phyloP scores from a whole-genome alignment of 1,140 invertebrate genomes.

The Drosophila virilis region DNA sequence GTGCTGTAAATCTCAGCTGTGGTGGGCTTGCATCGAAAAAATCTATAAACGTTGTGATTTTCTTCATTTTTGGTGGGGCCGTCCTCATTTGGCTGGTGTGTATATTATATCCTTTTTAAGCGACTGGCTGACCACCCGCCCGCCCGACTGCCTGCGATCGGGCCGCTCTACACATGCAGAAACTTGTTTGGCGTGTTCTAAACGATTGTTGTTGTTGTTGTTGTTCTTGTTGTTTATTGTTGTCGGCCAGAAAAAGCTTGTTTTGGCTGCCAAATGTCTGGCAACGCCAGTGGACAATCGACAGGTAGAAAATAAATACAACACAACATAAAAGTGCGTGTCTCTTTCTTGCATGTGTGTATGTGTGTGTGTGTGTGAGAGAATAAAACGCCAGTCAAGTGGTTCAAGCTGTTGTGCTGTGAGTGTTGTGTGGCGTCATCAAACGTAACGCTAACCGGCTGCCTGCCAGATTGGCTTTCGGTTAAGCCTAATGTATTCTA shows the following conservation, averaged over 20 bases:
- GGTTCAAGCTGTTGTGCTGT: constrained; percentile 17
- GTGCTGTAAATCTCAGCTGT: constrained; percentile 52
- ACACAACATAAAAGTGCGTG: constrained; percentile 61
- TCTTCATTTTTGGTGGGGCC: constrained; percentile 49
- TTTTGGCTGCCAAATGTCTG: constrained; percentile 67
- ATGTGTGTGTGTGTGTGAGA: background rate
- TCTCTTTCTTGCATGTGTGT: background rate
- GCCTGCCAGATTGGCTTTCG: constrained; percentile 26
- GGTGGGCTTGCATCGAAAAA: constrained; percentile 60
- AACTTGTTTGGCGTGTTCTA: constrained; percentile 81
- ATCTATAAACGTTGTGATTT: constrained; percentile 61
- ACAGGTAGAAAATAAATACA: constrained; percentile 61
- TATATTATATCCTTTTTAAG: constrained; percentile 72
- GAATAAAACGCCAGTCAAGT: constrained; percentile 27
- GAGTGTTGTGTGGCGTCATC: constrained; percentile 46
- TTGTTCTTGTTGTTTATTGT: constrained; percentile 32
- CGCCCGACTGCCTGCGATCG: constrained; percentile 20
- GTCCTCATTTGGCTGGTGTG: constrained; percentile 60
- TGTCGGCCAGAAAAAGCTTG: constrained; percentile 58
- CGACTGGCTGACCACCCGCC: constrained; percentile 35
- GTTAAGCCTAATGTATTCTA: constrained; percentile 45
- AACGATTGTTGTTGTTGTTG: constrained; percentile 65
- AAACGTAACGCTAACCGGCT: constrained; percentile 39
- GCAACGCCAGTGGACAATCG: constrained; percentile 63
- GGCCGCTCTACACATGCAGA: constrained; percentile 53